Base-by-base conservation (phyloP, 2,888 invertebrate species). In the Disparrhopalites patrizii region DNA sequence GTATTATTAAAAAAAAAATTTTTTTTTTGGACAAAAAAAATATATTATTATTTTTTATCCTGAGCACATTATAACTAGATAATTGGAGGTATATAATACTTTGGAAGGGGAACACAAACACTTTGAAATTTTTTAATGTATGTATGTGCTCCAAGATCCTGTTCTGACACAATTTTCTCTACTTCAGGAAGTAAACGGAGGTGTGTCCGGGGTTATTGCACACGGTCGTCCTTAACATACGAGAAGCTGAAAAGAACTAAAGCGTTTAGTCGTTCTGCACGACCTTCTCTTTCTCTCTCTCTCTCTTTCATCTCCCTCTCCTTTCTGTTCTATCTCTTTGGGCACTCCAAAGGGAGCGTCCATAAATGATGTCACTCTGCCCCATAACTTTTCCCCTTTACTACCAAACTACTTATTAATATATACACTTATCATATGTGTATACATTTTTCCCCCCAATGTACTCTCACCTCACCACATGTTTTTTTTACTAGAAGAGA, bases 161-260 rank as follows among this genome's bases (percentile, higher is more conserved):
- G 54, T 31, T 31, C 54, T 52, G 30, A 27, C 27, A 52, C 52
- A 27, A 50, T 61, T 50, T 63, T 50, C n/a, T n/a, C 18, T 20
- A 63, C 30, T 63, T 52, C 54, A 63, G 63, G 63, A 63, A 63
- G 63, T 63, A 38, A 63, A 62, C 62, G 62, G 62, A 62, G 62
- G 62, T 62, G 62, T 62, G 62, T 62, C 62, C 38, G 63, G 54
- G 63, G 63, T 63, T 63, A 63, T 55, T 63, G 63, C 63, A 54
- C 63, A 63, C 36, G 54, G 28, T 55, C 63, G 55, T 63, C 63
- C 55, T 63, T 40, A 54, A 38, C 63, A 38, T 40, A 63, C 55
- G 63, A 63, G 63, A 63, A 28, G 63, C 55, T 28, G 55, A 43
- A 50, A 30, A 38, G 55, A 63, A 63, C 63, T 63, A 63, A 63